phyloP scores from a whole-genome alignment of 2,888 invertebrate genomes.

The Lithodes maja region DNA sequence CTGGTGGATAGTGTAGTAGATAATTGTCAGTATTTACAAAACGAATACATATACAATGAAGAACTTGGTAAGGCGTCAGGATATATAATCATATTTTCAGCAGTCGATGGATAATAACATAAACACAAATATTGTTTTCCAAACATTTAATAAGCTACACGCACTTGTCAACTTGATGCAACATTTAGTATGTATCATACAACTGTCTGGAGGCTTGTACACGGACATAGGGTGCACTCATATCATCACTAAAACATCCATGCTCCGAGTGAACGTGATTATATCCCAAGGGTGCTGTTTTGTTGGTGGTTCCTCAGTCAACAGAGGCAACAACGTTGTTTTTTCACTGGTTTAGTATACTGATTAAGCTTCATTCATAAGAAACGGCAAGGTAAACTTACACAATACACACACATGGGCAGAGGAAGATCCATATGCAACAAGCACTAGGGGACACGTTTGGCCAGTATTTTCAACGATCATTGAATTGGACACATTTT shows the following conservation, averaged over 20 bases:
- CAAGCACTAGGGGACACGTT: constrained; percentile 71
- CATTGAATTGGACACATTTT: constrained; percentile 69
- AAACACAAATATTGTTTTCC: too few species aligned
- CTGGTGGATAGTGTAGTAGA: too few species aligned
- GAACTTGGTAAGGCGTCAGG: too few species aligned
- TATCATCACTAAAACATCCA: constrained; percentile 4
- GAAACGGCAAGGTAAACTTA: not conserved
- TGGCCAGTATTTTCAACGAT: constrained; percentile 38
- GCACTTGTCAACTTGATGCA: not conserved
- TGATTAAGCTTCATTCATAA: not conserved
- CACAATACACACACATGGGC: constrained; percentile 23
- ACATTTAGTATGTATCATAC: not conserved
- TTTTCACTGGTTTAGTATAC: not conserved
- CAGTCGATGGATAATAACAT: too few species aligned
- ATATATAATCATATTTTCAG: too few species aligned
- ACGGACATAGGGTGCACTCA: not conserved
- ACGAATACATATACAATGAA: too few species aligned
- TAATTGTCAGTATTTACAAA: too few species aligned
- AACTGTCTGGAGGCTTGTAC: not conserved
- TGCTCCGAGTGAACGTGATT: not conserved
- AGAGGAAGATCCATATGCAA: constrained; percentile 71
- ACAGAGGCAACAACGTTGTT: not conserved
- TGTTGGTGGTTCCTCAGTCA: constrained; percentile 10
- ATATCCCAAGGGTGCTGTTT: not conserved
- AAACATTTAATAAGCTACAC: not conserved